Base-by-base conservation (phyloP, 2,797 vertebrate species). In the Macropodus opercularis region DNA sequence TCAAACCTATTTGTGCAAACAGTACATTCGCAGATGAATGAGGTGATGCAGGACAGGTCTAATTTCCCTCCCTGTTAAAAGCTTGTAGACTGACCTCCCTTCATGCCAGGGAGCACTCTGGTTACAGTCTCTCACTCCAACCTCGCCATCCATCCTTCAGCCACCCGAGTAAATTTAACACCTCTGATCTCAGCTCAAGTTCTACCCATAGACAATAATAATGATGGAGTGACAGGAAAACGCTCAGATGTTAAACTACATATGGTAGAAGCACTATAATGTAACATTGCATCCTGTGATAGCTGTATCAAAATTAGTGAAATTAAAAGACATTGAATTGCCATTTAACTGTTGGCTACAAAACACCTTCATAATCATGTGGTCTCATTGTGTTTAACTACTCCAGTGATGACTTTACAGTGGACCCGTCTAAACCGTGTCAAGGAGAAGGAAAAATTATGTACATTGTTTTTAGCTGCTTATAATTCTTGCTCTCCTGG, bases 41-140 rank as follows among this genome's bases (percentile, higher is more conserved):
- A 23, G 31, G 63, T 13, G 63, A 79, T 72, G 86, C 85, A 63
- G 51, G 71, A 84, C 80, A 75, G 83, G 43, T 83, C 80, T 86
- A 82, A 86, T 85, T 88, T 77, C 72, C 64, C 69, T 77, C 36
- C 58, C 68, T 77, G 70, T 84, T 84, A 72, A 65, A 79, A 81
- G 72, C 83, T 78, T 85, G 84, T 87, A 77, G 71, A 84, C 79
- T 85, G 81, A 76, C 60, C 60, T 80, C 61, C 31, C 65, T 87
- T 83, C 69, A 79, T 77, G 55, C 66, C 65, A 50, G 69, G 38
- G 36, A 35, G 65, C 53, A 74, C 75, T 92, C 87, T 32, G 31
- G 73, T 92, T 89, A 83, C 87, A 78, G 58, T 63, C 81, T 52
- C 77, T 89, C 72, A 81, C 79, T 82, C 75, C 75, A 85, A 81